Conservation (phyloP, 2,888 invertebrate species). For the Nomada hirtipes region DNA sequence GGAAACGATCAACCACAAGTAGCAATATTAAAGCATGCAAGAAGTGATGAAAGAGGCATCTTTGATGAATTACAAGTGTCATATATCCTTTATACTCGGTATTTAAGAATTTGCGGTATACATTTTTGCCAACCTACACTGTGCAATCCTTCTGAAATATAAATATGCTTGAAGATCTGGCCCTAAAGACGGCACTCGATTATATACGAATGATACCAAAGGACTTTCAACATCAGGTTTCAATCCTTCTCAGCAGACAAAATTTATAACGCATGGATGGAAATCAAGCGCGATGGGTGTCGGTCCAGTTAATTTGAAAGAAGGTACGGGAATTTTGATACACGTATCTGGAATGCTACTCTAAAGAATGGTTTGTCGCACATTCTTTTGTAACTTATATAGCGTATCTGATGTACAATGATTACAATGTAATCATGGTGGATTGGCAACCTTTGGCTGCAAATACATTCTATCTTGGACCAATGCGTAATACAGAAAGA, state of each 20-base stretch:
- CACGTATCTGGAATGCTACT: background rate
- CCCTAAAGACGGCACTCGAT: conserved; percentile 74
- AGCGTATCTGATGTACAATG: conserved; percentile 81
- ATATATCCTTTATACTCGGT: conserved; percentile 81
- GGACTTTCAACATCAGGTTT: conserved; percentile 74
- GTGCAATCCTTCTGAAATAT: background rate
- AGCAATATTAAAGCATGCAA: conserved; percentile 78
- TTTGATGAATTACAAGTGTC: conserved; percentile 74
- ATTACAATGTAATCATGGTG: conserved; percentile 84
- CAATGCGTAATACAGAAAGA: conserved; percentile 82
- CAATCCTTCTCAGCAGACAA: conserved; percentile 79
- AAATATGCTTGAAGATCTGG: conserved; percentile 70
- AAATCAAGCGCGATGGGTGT: conserved; percentile 83
- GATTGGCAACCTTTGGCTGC: conserved; percentile 84
- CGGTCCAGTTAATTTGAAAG: conserved; percentile 81
- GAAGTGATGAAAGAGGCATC: conserved; percentile 69
- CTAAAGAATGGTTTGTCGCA: background rate
- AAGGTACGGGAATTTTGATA: conserved; percentile 72
- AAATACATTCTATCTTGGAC: conserved; percentile 82
- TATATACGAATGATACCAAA: conserved; percentile 73
- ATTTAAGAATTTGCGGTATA: conserved; percentile 32
- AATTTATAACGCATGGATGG: conserved; percentile 85
- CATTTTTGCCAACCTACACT: background rate
- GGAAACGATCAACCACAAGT: conserved; percentile 82
- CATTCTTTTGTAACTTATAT: background rate